Percentiles rank a stretch among this genome's conserved stretches.
These are phyloP conservation scores for Synanthedon myopaeformis DNA, from an alignment of 2,888 invertebrate species.

Conservation along the genomic window DNA sequence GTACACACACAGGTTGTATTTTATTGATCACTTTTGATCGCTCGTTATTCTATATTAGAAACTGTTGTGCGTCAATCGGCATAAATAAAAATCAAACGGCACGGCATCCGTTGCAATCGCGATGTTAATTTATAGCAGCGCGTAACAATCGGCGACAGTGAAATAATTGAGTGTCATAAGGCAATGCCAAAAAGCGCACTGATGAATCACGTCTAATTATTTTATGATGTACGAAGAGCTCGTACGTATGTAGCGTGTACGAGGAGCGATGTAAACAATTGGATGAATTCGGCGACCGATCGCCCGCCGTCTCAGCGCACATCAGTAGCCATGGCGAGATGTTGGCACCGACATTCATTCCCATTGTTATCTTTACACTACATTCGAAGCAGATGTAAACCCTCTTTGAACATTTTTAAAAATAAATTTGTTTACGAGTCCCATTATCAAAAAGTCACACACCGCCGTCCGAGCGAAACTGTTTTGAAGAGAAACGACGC, in stretches of 20 bases:
- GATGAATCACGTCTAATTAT: slow-evolving; percentile 63
- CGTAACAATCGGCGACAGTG: slow-evolving; percentile 56
- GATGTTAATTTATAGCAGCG: slow-evolving; percentile 44
- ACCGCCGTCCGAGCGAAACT: slow-evolving; percentile 10
- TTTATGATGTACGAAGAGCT: slow-evolving; percentile 36
- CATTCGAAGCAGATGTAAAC: slow-evolving; percentile 38
- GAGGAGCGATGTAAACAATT: slow-evolving; percentile 34
- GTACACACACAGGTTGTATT: slow-evolving; percentile 17
- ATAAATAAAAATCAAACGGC: slow-evolving; percentile 12
- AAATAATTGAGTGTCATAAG: slow-evolving; percentile 63
- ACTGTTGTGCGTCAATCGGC: slow-evolving; percentile 2
- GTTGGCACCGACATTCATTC: slow-evolving; percentile 25
- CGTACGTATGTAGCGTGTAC: slow-evolving; percentile 5
- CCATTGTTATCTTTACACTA: slow-evolving; percentile 40
- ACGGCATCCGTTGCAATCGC: slow-evolving; percentile 26
- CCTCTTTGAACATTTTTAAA: slow-evolving; percentile 50
- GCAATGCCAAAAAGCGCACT: slow-evolving; percentile 54
- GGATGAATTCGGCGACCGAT: slow-evolving; percentile 8
- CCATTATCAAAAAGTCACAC: slow-evolving; percentile 7
- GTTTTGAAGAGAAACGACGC: slow-evolving; percentile 1
- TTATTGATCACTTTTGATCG: neutral
- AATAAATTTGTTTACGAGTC: slow-evolving; percentile 46
- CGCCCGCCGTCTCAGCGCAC: neutral
- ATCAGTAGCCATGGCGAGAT: neutral
- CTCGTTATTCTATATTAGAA: neutral